These are phyloP conservation scores for Clarias platycephalus DNA, from an alignment of 2,797 vertebrate species.

Conservation along the genomic window DNA sequence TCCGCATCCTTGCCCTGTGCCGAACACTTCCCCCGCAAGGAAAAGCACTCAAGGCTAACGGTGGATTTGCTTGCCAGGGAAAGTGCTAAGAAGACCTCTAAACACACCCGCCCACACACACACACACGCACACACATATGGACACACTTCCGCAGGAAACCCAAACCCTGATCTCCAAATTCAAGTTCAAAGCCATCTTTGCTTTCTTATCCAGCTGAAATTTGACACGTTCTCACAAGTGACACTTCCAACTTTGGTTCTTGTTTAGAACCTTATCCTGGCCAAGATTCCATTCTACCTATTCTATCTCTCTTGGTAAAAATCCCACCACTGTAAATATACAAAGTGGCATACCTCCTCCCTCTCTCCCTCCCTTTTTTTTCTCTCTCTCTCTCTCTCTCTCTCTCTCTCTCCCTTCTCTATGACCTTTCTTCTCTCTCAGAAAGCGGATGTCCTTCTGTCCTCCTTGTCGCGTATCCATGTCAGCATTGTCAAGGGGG, in stretches of 20 bases:
- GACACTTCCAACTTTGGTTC: constrained; percentile 29
- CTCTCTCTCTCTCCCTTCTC: not conserved
- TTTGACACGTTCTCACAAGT: constrained; percentile 24
- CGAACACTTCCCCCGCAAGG: constrained; percentile 61
- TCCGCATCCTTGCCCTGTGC: constrained; percentile 57
- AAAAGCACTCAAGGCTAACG: constrained; percentile 61
- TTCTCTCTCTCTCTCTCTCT: not conserved
- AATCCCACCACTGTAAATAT: constrained; percentile 1
- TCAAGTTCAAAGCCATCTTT: constrained; percentile 32
- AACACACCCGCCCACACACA: constrained; percentile 17
- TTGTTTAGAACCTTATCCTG: not conserved
- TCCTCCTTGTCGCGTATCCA: constrained; percentile 50
- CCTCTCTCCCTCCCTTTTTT: not conserved
- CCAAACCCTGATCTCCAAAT: constrained; percentile 33
- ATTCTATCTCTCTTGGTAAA: constrained; percentile 15
- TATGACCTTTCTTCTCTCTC: constrained; percentile 34
- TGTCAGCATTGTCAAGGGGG: constrained; percentile 55
- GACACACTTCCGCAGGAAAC: constrained; percentile 26
- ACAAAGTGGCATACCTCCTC: constrained; percentile 9
- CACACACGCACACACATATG: constrained; percentile 12
- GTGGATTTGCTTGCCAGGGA: constrained; percentile 36
- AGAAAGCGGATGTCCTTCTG: constrained; percentile 47
- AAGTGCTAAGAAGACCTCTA: constrained; percentile 47
- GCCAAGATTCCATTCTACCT: not conserved
- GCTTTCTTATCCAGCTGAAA: constrained; percentile 16